Base-by-base conservation (phyloP, 2,888 invertebrate genomes). In the Drosophila leonis region DNA sequence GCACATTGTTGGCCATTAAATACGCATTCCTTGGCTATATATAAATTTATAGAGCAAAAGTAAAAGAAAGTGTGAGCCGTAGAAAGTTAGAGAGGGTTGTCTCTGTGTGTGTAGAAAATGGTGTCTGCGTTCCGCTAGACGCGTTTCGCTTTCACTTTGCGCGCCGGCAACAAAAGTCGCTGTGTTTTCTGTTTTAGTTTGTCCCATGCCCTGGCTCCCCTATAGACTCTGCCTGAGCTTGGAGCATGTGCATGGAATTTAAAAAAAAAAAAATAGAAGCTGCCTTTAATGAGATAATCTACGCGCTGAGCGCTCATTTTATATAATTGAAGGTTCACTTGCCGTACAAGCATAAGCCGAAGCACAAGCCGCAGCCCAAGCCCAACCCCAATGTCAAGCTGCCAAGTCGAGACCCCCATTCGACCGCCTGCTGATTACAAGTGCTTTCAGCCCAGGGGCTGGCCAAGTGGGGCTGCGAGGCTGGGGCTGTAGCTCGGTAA, bases 201-300 rank as follows among this genome's bases (percentile, higher is more conserved):
- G 67, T 60, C 55, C 42, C 33, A 41, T 27, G 44, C 18, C 9
- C 35, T 27, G 3, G 15, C 20, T 9, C 9, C 24, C 24, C 24
- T 4, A 24, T 24, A 24, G 5, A 13, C 20, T 15, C 18, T 10
- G 4, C 8, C 37, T 42, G 5, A 37, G 27, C 29, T n/a, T 31
- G 29, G n/a, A n/a, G 48, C 48, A 56, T 87, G 88, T 90, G 90
- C 84, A 72, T 59, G 39, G 90, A 86, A 86, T 90, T 87, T 84
- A 89, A 81, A 76, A 73, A 66, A 13, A 31, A 78, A 66, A 18
- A 27, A n/a, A n/a, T n/a, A n/a, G 24, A 62, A 59, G 33, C 65
- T 69, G 71, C 51, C 84, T 80, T 86, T 91, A 92, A 91, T 92
- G 92, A 92, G 92, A 92, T 91, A 91, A 92, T 91, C 90, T 88